Evolutionary conservation across 2,888 invertebrate species (phyloP).

Genomic region (Nomada ferruginata): DNA sequence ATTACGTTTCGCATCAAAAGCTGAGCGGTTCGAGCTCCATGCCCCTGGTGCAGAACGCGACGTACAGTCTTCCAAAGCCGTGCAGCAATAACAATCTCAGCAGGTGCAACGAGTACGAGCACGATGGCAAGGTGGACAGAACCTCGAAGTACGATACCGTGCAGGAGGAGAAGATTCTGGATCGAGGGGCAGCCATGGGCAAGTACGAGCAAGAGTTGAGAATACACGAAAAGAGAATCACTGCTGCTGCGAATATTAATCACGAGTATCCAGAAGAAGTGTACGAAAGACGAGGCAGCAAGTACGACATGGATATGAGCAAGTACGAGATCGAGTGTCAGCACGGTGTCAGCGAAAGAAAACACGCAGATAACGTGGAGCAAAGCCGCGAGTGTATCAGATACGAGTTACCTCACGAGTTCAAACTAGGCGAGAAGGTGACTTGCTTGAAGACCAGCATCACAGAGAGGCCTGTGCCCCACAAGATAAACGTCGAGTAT

Average conservation of each 20-base stretch:
- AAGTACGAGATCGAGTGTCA: slow-evolving; percentile 71
- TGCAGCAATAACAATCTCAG: slow-evolving; percentile 78
- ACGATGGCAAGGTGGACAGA: slow-evolving; percentile 69
- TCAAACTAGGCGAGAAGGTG: slow-evolving; percentile 84
- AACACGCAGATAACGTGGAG: slow-evolving; percentile 61
- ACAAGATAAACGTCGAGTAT: slow-evolving; percentile 85
- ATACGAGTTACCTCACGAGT: slow-evolving; percentile 82
- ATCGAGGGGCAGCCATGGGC: slow-evolving; percentile 23
- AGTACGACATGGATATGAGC: slow-evolving; percentile 74
- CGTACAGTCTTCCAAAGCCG: slow-evolving; percentile 80
- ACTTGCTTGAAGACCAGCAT: slow-evolving; percentile 82
- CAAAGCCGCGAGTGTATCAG: slow-evolving; percentile 73
- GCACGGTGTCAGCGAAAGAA: slow-evolving; percentile 60
- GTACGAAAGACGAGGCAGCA: slow-evolving; percentile 77
- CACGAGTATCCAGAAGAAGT: slow-evolving; percentile 77
- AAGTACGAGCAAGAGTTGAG: slow-evolving; percentile 71
- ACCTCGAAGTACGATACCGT: slow-evolving; percentile 74
- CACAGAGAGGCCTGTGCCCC: slow-evolving; percentile 83
- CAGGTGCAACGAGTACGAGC: slow-evolving; percentile 78
- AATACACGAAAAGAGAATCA: slow-evolving; percentile 68
- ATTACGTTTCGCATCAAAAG: slow-evolving; percentile 79
- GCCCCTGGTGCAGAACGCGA: slow-evolving; percentile 78
- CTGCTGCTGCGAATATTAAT: slow-evolving; percentile 39
- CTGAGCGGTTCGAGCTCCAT: slow-evolving; percentile 81
- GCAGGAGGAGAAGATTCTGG: slow-evolving; percentile 72